Evolutionary conservation across 2,797 vertebrate genomes (phyloP), one percentile per base, ranked within the genome.

Genomic region (Atherinosoma microstoma): DNA sequence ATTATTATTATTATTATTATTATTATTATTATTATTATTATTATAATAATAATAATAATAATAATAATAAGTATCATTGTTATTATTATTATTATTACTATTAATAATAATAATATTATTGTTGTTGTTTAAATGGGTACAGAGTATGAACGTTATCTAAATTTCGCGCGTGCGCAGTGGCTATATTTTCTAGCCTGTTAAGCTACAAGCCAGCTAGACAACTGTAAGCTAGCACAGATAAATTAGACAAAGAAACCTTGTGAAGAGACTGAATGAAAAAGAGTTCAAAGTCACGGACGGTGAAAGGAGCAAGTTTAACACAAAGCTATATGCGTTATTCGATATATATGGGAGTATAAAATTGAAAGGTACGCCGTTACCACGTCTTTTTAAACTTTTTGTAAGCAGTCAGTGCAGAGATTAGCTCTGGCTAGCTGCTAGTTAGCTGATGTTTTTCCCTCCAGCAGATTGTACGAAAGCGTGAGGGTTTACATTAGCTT

Each of bases 221-320:
- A 82, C 79, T 89, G 89, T 82, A 89, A 89, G 92, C 92, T 93
- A 93, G 91, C 91, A 69, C 67, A 86, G 84, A 89, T 80, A 91
- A 91, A 91, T 83, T 89, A 91, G 91, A 94, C 93, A 93, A 93
- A 94, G 91, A 93, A 91, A 86, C 74, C 82, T 65, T 90, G 87
- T 84, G 83, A 80, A 88, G 85, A 91, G 86, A 86, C 73, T 89
- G 76, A 78, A 74, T 87, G 74, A 88, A 91, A 92, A 88, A 89
- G 45, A 70, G 71, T 89, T 84, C 49, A 87, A 85, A 92, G 85
- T 89, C 54, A 75, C 86, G 82, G 74, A 83, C 85, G 80, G 71
- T 80, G 80, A 89, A 74, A 78, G 85, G 78, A 90, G 84, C 84
- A 67, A 82, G 78, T 87, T 78, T 89, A 85, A 84, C 81, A 91